Conservation (phyloP, 2,797 vertebrate genomes). For the Acanthornis magna region DNA sequence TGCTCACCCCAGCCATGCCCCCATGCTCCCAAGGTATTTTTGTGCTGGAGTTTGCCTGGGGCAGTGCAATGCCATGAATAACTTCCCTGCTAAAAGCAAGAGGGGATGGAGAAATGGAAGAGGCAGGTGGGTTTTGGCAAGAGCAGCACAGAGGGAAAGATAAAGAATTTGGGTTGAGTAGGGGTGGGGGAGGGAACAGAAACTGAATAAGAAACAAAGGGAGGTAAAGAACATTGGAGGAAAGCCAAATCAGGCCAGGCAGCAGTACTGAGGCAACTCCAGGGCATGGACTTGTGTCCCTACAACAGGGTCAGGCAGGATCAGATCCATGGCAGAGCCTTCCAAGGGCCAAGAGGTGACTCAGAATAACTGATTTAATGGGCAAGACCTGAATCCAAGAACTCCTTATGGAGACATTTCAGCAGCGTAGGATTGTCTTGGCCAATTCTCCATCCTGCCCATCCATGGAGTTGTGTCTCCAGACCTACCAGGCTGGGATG, state of each 20-base stretch:
- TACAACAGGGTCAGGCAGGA: background rate
- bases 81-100: slow-evolving; percentile 19
- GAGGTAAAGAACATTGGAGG: background rate
- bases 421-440: background rate
- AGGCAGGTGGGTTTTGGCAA: background rate
- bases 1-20: slow-evolving; percentile 52
- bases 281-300: background rate
- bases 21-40: slow-evolving; percentile 45
- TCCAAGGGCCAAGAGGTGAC: background rate
- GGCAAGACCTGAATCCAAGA: background rate
- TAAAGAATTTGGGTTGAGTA: background rate
- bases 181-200: background rate
- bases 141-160: background rate
- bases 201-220: background rate
- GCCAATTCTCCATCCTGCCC: background rate
- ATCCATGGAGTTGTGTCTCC: background rate
- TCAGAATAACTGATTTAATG: background rate
- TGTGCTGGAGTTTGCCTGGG: slow-evolving; percentile 34
- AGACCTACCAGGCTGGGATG: background rate
- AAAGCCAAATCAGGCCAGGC: background rate
- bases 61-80: slow-evolving; percentile 57
- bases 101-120: background rate
- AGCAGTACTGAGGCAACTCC: background rate
- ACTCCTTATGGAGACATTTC: background rate
- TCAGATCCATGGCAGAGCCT: background rate